These are phyloP conservation scores for Latrodectus geometricus DNA, from an alignment of 1,140 invertebrate genomes.

Conservation along the genomic window DNA sequence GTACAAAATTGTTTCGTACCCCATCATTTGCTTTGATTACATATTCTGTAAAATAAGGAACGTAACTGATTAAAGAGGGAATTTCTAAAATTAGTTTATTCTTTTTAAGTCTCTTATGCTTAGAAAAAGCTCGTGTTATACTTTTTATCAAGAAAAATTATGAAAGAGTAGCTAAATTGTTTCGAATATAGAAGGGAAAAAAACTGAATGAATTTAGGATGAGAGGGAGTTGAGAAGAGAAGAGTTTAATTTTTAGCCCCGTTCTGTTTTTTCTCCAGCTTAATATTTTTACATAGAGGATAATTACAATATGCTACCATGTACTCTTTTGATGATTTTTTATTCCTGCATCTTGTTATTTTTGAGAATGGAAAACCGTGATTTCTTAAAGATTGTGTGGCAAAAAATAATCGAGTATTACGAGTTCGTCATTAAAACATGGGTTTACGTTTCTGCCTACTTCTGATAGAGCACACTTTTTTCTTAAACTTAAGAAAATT, in stretches of 20 bases:
- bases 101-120: conserved; percentile 36
- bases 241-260: conserved; percentile 33
- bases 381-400: conserved; percentile 15
- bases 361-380: background rate
- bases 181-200: conserved; percentile 16
- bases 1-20: conserved; percentile 23
- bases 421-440: conserved; percentile 23
- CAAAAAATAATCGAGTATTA: conserved; percentile 42
- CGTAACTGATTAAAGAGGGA: conserved; percentile 39
- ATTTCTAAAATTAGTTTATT: conserved; percentile 52
- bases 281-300: conserved; percentile 39
- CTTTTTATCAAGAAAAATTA: conserved; percentile 31
- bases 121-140: conserved; percentile 8
- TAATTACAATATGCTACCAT: conserved; percentile 49
- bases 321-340: conserved; percentile 8
- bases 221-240: background rate
- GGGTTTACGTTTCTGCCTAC: conserved; percentile 11
- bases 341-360: background rate
- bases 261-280: conserved; percentile 35
- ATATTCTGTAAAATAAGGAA: conserved; percentile 37
- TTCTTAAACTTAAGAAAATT: conserved; percentile 4
- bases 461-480: background rate
- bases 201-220: background rate
- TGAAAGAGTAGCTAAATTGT: conserved; percentile 33
- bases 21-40: conserved; percentile 52